Base-by-base conservation (phyloP, 2,113 vertebrate genomes). In the Chrysochloris asiatica region DNA sequence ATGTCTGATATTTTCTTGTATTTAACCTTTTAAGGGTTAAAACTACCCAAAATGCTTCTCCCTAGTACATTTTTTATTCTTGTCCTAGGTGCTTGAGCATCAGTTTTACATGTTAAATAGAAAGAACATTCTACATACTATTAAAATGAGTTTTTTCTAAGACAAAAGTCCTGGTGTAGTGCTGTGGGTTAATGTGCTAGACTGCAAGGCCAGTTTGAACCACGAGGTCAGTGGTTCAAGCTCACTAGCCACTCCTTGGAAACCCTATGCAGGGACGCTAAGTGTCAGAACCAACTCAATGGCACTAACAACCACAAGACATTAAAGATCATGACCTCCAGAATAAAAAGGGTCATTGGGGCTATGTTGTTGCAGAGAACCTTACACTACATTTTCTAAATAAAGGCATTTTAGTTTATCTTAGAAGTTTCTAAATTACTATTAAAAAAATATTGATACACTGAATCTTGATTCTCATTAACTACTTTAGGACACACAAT, bases 21-120 rank as follows among this genome's bases (percentile, higher is more conserved):
- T 86, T 94, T 89, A 82, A 80, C 7, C 8, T 92, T n/a, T 90
- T 73, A 72, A 67, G 26, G 50, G 77, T 56, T 92, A 90, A 88
- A 88, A 94, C 41, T 72, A 77, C 36, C 83, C 76, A 90, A 83
- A 67, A 47, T 79, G 10, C 47, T 21, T 50, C 36, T 65, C 6
- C 13, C 65, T 38, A 67, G 80, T 33, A 14, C 56, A 80, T 81
- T 93, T 24, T 78, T 93, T 19, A 77, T 73, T 91, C 43, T 48
- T 84, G 80, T 1, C 22, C 41, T 63, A 83, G 24, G 41, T 30
- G 7, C 30, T 33, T 47, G 43, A 26, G 41, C 43, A 75, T 30
- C 26, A 47, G 47, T 45, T 75, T 75, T 75, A 75, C 13, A 47
- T 17, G 14, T 30, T 72, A 47, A 75, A 72, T 43, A 10, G 17